Evolutionary conservation across 2,113 vertebrate genomes (phyloP).

Genomic region (Clinocottus analis): DNA sequence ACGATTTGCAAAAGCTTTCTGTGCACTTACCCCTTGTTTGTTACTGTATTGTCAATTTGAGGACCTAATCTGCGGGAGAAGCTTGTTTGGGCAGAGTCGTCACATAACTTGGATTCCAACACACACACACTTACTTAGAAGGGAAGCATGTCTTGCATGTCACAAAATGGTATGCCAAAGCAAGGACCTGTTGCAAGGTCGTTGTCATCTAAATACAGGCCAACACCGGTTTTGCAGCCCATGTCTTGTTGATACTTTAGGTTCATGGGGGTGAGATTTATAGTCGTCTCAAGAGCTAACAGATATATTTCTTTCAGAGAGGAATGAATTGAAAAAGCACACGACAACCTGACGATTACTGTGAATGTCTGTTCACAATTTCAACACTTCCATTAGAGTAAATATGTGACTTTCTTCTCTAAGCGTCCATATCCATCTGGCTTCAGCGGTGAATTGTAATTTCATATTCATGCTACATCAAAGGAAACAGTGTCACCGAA

Average conservation of each 20-base stretch:
- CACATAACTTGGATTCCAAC: constrained; percentile 63
- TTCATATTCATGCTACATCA: neutral
- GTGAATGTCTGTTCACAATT: neutral
- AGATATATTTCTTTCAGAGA: neutral
- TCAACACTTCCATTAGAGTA: constrained; percentile 1
- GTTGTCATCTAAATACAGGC: constrained; percentile 8
- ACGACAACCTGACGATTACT: neutral
- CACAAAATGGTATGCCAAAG: constrained; percentile 14
- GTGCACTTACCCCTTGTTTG: neutral
- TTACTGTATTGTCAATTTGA: neutral
- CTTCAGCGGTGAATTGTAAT: neutral
- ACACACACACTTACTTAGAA: constrained; percentile 43
- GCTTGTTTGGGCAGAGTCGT: constrained; percentile 43
- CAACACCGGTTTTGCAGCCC: constrained; percentile 4
- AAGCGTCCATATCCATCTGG: neutral
- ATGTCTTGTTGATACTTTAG: neutral
- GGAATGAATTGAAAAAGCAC: neutral
- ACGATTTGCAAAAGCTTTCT: neutral
- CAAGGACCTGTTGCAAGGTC: constrained; percentile 9
- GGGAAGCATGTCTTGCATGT: neutral
- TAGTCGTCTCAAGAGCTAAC: neutral
- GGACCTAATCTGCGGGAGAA: constrained; percentile 1
- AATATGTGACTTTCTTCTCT: constrained; percentile 6
- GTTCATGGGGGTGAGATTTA: neutral
- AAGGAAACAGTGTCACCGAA: neutral